These are phyloP conservation scores for Meloidogyne exigua DNA, from an alignment of 1,140 invertebrate genomes.

Conservation along the genomic window DNA sequence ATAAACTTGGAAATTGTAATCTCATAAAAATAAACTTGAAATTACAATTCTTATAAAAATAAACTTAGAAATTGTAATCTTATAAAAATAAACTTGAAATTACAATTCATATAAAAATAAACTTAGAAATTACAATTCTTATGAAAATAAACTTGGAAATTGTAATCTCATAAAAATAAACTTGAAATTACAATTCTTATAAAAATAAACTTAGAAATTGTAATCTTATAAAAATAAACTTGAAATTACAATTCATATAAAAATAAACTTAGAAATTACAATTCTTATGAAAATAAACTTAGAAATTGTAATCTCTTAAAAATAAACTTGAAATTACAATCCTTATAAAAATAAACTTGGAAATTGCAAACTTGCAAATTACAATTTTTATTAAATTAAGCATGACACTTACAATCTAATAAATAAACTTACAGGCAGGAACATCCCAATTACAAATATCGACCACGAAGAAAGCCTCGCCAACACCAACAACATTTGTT, in stretches of 20 bases:
- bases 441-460: constrained; percentile 28
- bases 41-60: neutral
- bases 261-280: neutral
- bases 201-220: neutral
- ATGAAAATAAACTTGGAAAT: no score
- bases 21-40: neutral
- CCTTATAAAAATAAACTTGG: constrained; percentile 1
- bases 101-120: neutral
- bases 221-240: no score
- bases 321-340: constrained; percentile 17
- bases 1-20: no score
- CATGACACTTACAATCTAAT: neutral
- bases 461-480: constrained; percentile 15
- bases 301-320: no score
- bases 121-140: neutral
- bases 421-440: constrained; percentile 9
- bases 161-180: no score
- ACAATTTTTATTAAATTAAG: neutral
- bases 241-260: no score
- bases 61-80: no score
- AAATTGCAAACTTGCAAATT: neutral
- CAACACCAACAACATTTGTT: constrained; percentile 7
- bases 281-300: no score
- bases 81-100: neutral
- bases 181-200: neutral